Evolutionary conservation across 2,113 vertebrate genomes (phyloP).

Genomic region (Ochotona curzoniae): DNA sequence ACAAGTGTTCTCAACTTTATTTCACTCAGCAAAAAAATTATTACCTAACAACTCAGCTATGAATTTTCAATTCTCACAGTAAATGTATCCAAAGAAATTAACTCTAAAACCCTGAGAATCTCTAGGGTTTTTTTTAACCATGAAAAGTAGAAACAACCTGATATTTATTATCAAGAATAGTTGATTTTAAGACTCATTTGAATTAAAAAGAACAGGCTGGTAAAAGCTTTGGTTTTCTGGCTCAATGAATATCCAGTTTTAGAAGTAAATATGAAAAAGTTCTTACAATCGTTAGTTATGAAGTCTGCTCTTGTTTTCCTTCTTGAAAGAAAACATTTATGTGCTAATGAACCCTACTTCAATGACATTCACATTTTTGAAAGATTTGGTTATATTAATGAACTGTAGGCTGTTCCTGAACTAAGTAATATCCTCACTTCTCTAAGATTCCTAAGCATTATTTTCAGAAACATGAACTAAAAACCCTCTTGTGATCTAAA

Average conservation of each 20-base stretch:
- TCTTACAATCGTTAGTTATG: background rate
- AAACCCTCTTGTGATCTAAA: background rate
- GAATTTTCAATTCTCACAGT: background rate
- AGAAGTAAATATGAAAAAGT: constrained; percentile 16
- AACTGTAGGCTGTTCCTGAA: background rate
- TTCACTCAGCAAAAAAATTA: constrained; percentile 15
- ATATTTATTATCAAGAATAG: background rate
- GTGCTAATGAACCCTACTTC: constrained; percentile 52
- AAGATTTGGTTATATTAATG: background rate
- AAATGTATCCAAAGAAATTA: background rate
- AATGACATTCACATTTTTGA: constrained; percentile 1
- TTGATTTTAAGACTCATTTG: constrained; percentile 2
- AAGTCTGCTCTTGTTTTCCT: constrained; percentile 54
- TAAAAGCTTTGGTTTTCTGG: constrained; percentile 32
- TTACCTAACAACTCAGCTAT: background rate
- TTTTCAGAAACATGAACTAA: constrained; percentile 1
- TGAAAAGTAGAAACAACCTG: background rate
- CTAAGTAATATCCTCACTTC: background rate
- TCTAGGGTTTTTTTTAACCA: background rate
- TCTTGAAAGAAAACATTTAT: constrained; percentile 38
- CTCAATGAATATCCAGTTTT: background rate
- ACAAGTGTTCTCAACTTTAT: background rate
- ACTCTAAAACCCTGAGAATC: background rate
- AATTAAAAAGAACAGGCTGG: constrained; percentile 12
- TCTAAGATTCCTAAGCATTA: background rate